Evolutionary conservation across 2,797 vertebrate species (phyloP).

Genomic region (Octomys mimax): DNA sequence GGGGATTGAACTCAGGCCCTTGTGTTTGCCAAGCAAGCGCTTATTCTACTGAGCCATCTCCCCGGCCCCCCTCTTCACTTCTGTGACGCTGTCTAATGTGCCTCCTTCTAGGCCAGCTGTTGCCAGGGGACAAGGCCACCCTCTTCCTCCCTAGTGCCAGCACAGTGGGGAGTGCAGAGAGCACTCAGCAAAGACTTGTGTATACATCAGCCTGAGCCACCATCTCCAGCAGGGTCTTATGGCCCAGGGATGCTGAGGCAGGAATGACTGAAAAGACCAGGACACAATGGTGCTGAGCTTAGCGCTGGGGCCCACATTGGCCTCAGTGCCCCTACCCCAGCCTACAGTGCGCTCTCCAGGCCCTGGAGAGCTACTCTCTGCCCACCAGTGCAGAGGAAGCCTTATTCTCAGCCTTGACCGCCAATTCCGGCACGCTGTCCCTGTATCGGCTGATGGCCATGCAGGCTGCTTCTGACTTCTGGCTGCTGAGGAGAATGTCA

Average conservation of each 20-base stretch:
- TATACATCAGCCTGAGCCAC: fast-evolving
- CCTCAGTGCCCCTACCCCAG: neutral
- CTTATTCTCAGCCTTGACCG: neutral
- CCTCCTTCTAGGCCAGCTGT: neutral
- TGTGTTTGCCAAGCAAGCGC: too few relatives aligned
- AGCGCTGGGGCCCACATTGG: fast-evolving
- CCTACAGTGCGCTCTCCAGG: fast-evolving
- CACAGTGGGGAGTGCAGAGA: neutral
- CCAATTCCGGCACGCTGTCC: neutral
- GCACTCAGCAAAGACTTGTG: fast-evolving
- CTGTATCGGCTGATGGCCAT: neutral
- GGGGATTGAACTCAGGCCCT: too few relatives aligned
- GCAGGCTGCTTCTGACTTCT: neutral
- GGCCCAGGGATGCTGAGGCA: neutral
- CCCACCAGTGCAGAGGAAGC: fast-evolving
- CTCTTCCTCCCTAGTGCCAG: neutral
- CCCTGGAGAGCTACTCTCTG: neutral
- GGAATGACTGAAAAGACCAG: neutral
- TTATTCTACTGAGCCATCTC: too few relatives aligned
- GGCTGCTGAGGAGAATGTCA: neutral
- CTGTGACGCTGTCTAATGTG: neutral
- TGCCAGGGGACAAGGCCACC: neutral
- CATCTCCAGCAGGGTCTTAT: fast-evolving
- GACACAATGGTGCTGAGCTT: neutral
- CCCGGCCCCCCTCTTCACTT: neutral